Evolutionary conservation across 2,113 vertebrate genomes (phyloP).

Genomic region (Alces alces): DNA sequence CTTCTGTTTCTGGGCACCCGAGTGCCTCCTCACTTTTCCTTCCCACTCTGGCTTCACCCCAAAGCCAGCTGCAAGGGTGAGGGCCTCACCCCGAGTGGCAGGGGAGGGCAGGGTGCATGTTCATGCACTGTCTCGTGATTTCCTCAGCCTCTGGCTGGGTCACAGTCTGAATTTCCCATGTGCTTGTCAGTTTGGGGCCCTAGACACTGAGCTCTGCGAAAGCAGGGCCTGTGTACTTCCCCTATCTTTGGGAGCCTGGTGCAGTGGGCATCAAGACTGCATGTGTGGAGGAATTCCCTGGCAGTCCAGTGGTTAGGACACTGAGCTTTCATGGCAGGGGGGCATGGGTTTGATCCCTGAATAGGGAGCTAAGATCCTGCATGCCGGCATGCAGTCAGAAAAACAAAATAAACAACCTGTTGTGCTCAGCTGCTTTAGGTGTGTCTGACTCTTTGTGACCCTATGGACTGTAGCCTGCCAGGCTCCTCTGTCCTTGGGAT

Average conservation of each 20-base stretch:
- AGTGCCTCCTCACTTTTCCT: not conserved
- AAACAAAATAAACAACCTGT: not conserved
- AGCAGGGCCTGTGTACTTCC: not conserved
- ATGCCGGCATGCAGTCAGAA: not conserved
- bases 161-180: not conserved
- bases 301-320: not conserved
- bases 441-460: not conserved
- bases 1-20: not conserved
- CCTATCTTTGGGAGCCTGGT: not conserved
- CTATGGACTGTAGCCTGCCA: not conserved
- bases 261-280: not conserved
- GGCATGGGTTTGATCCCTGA: not conserved
- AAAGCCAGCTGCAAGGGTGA: not conserved
- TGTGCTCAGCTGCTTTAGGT: not conserved
- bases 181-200: not conserved
- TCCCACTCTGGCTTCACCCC: not conserved
- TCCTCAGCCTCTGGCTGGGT: not conserved
- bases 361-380: not conserved
- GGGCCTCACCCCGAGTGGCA: not conserved
- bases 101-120: rapidly evolving
- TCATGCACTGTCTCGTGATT: too few species aligned
- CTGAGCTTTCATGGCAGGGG: not conserved
- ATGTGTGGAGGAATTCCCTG: not conserved
- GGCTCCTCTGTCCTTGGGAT: not conserved
- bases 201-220: not conserved